phyloP scores from a whole-genome alignment of 2,888 invertebrate genomes.

The Microctonus hyperodae region DNA sequence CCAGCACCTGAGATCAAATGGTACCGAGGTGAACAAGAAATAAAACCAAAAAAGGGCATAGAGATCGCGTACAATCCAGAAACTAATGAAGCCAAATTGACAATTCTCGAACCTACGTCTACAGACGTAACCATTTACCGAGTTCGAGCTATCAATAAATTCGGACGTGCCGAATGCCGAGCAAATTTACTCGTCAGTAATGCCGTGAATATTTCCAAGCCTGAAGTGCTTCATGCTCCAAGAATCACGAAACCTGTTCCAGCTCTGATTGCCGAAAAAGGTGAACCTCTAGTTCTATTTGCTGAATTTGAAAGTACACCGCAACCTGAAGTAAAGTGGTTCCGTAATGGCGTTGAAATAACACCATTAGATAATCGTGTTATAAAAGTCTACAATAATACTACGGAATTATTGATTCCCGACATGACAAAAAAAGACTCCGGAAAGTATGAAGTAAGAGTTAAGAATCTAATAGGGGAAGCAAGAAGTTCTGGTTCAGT shows the following conservation, averaged over 20 bases:
- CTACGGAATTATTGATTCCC: conserved; percentile 71
- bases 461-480: conserved; percentile 79
- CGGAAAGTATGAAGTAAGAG: conserved; percentile 88
- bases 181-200: conserved; percentile 74
- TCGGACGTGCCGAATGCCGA: conserved; percentile 76
- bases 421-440: conserved; percentile 77
- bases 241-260: conserved; percentile 80
- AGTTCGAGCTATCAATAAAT: conserved; percentile 76
- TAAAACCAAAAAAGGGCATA: conserved; percentile 67
- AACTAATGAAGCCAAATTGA: conserved; percentile 71
- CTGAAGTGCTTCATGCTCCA: conserved; percentile 71
- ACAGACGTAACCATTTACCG: conserved; percentile 76
- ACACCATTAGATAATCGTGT: conserved; percentile 69
- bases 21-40: conserved; percentile 71
- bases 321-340: conserved; percentile 82
- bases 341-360: conserved; percentile 81
- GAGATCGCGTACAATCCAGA: conserved; percentile 69
- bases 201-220: conserved; percentile 64
- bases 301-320: conserved; percentile 78
- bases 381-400: conserved; percentile 69
- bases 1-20: conserved; percentile 78
- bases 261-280: conserved; percentile 75
- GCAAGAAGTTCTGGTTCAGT: conserved; percentile 84
- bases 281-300: conserved; percentile 73
- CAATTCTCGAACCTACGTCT: conserved; percentile 70